phyloP scores from a whole-genome alignment of 2,888 invertebrate genomes.

The Eupithecia dodoneata region DNA sequence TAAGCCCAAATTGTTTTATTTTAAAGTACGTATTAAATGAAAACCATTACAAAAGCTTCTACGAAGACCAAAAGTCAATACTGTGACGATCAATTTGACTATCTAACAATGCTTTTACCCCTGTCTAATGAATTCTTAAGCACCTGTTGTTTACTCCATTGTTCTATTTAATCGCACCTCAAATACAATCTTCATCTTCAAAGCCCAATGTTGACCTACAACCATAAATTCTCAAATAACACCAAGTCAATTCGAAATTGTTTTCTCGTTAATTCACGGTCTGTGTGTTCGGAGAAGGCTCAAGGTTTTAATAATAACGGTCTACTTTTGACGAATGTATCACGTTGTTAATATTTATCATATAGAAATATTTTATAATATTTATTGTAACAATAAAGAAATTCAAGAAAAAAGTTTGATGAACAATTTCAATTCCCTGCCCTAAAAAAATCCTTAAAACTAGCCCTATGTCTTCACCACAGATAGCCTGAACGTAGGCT shows the following conservation, averaged over 20 bases:
- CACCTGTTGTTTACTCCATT: constrained; percentile 4
- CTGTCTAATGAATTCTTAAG: not conserved
- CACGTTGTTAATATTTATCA: not conserved
- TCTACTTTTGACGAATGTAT: not conserved
- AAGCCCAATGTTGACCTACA: constrained; percentile 16
- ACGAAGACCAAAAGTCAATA: constrained; percentile 5
- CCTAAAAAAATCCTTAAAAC: too few relatives aligned
- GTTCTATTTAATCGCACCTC: not conserved
- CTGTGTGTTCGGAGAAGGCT: constrained; percentile 5
- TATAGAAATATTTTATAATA: too few relatives aligned
- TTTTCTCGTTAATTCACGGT: constrained; percentile 42
- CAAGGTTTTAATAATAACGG: not conserved
- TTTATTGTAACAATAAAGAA: not conserved
- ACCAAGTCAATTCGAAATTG: constrained; percentile 39
- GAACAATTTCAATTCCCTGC: too few relatives aligned
- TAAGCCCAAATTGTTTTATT: not conserved
- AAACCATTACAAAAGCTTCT: not conserved
- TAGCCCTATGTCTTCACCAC: too few relatives aligned
- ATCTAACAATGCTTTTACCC: not conserved
- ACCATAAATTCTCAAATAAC: constrained; percentile 25
- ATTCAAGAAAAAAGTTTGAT: not conserved
- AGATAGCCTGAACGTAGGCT: too few relatives aligned
- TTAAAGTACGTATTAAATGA: not conserved
- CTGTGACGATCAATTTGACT: not conserved
- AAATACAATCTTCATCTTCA: constrained; percentile 2